Percentiles rank a stretch among this genome's conserved stretches.
Conservation (phyloP, 2,113 vertebrate species). For the Anseranas semipalmata region DNA sequence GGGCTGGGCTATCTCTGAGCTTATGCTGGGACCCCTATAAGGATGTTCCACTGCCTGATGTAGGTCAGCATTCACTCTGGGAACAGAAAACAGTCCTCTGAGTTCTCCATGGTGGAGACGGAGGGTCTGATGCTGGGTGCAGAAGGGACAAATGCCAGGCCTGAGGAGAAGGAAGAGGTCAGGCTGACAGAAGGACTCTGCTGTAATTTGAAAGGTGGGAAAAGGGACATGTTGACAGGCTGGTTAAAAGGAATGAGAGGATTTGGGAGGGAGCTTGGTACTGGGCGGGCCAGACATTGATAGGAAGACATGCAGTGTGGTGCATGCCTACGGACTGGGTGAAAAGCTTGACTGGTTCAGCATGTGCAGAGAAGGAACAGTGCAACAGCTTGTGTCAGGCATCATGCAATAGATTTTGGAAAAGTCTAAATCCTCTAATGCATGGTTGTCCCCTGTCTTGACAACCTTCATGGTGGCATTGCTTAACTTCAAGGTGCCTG, state of each 20-base stretch:
- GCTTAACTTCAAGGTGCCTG: neutral
- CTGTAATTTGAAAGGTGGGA: neutral
- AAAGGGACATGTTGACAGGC: neutral
- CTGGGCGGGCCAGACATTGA: neutral
- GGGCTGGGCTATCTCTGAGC: neutral
- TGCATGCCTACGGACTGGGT: neutral
- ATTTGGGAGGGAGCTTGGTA: too few relatives aligned
- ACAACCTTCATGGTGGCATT: neutral
- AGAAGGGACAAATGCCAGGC: neutral
- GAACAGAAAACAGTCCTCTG: neutral
- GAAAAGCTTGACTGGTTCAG: neutral
- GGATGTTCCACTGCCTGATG: too few relatives aligned
- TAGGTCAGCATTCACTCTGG: neutral
- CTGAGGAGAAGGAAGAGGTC: neutral
- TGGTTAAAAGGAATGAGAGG: neutral
- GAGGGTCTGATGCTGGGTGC: neutral
- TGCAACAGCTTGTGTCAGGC: neutral
- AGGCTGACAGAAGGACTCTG: neutral
- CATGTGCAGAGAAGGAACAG: neutral
- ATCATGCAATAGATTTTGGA: neutral
- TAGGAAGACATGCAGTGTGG: neutral
- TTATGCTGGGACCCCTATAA: neutral
- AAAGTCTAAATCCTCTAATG: neutral
- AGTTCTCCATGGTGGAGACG: neutral
- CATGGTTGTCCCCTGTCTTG: neutral